Conservation (phyloP, 2,113 vertebrate genomes). For the Heterotis niloticus region DNA sequence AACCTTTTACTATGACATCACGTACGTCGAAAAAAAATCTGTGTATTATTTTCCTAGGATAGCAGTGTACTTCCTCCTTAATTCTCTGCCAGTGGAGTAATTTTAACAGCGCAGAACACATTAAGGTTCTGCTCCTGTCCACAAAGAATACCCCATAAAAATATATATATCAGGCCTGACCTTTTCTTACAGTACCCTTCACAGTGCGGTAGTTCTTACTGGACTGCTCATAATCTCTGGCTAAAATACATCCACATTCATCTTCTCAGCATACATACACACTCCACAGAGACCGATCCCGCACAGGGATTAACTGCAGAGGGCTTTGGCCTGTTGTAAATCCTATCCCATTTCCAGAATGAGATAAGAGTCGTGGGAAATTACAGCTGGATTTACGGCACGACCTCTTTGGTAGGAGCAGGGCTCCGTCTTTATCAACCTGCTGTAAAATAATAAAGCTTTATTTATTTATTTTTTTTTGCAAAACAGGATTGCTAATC, state of each 20-base stretch:
- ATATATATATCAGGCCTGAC: neutral
- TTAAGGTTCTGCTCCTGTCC: neutral
- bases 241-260: constrained; percentile 15
- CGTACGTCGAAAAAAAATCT: no score
- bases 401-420: neutral
- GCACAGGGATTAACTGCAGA: constrained; percentile 45
- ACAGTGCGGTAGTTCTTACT: constrained; percentile 1
- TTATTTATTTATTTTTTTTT: constrained; percentile 14
- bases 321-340: constrained; percentile 39
- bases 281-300: constrained; percentile 31
- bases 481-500: constrained; percentile 10
- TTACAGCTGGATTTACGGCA: constrained; percentile 39
- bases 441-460: constrained; percentile 32
- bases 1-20: no score
- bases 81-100: neutral
- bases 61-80: neutral
- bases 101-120: neutral
- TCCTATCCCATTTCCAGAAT: constrained; percentile 41
- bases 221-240: neutral
- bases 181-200: constrained; percentile 30
- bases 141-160: constrained; percentile 14
- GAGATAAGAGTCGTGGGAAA: constrained; percentile 43
- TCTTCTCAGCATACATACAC: constrained; percentile 13
- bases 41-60: neutral
- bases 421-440: constrained; percentile 23